These are phyloP conservation scores for Sceloporus tristichus DNA, from an alignment of 2,113 vertebrate genomes.

Conservation along the genomic window DNA sequence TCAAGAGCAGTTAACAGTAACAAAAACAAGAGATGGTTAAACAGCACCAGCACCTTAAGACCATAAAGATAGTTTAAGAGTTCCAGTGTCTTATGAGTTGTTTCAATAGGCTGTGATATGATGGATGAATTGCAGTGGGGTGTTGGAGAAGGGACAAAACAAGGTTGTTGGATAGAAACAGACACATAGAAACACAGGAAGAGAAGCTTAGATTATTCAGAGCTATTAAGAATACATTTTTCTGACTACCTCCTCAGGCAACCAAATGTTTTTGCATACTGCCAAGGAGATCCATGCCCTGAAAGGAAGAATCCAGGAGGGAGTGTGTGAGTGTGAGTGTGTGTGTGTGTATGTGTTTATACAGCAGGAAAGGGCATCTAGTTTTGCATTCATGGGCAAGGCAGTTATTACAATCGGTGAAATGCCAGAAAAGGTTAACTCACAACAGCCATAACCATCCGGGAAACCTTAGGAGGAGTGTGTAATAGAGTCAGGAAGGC, in stretches of 20 bases:
- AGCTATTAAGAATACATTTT: conserved; percentile 42
- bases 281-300: conserved; percentile 35
- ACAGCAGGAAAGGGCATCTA: conserved; percentile 66
- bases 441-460: conserved; percentile 54
- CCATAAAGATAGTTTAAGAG: not conserved
- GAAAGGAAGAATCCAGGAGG: conserved; percentile 24
- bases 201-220: conserved; percentile 19
- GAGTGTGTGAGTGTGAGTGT: not conserved
- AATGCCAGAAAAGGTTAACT: conserved; percentile 80
- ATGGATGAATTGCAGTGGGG: not conserved
- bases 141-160: not conserved
- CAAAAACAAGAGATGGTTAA: conserved; percentile 13
- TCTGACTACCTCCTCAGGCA: conserved; percentile 41
- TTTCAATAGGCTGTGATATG: not conserved
- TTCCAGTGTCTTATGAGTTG: conserved; percentile 27
- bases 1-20: too few species aligned
- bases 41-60: not conserved
- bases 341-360: conserved; percentile 14
- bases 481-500: conserved; percentile 62
- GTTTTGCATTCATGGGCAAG: conserved; percentile 67
- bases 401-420: conserved; percentile 71
- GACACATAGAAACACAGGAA: conserved; percentile 43
- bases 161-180: not conserved
- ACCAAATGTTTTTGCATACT: conserved; percentile 40
- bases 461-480: conserved; percentile 61